Evolutionary conservation across 2,113 vertebrate species (phyloP).

Genomic region (Tachuris rubrigastra): DNA sequence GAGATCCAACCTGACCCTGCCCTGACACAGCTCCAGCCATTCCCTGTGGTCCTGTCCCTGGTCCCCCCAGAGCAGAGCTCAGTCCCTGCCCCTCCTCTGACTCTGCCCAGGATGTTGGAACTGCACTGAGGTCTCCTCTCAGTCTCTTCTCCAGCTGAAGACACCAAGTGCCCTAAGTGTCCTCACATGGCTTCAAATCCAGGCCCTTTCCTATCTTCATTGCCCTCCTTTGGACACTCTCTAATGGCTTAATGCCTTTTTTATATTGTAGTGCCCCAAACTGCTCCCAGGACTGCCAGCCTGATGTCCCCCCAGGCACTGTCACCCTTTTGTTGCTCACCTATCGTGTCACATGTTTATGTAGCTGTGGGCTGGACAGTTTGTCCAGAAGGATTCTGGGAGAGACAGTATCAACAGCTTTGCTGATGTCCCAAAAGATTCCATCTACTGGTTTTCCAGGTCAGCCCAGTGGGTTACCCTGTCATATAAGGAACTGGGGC

Average conservation of each 20-base stretch:
- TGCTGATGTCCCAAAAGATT: not conserved
- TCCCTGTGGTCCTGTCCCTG: no score
- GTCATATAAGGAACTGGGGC: not conserved
- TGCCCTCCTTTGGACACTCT: not conserved
- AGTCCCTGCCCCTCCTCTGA: no score
- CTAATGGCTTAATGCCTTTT: not conserved
- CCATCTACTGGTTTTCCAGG: not conserved
- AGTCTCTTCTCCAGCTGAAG: no score
- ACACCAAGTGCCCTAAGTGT: no score
- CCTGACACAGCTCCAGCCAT: no score
- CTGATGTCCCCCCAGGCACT: not conserved
- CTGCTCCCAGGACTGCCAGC: not conserved
- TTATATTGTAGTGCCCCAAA: not conserved
- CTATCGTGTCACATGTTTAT: not conserved
- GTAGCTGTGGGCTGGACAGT: not conserved
- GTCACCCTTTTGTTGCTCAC: not conserved
- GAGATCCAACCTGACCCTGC: no score
- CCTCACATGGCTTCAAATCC: no score
- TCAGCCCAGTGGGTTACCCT: not conserved
- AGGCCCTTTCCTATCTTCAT: not conserved
- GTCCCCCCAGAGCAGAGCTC: no score
- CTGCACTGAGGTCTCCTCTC: no score
- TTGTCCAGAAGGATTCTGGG: not conserved
- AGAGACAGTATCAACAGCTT: not conserved
- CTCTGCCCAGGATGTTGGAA: no score